phyloP scores from a whole-genome alignment of 1,140 invertebrate genomes.

The Plectrocnemia conspersa region DNA sequence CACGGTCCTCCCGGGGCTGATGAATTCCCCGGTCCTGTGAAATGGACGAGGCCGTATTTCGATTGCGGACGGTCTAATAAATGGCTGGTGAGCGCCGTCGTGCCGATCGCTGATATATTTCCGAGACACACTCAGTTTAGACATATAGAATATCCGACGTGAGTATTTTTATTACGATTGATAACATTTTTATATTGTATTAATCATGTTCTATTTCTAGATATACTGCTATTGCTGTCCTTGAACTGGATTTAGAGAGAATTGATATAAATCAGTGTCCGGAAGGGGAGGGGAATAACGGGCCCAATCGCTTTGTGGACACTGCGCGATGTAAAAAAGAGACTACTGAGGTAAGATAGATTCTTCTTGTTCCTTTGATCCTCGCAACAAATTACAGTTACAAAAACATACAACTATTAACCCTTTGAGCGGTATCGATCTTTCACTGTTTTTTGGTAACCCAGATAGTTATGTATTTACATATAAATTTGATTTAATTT shows the following conservation, averaged over 20 bases:
- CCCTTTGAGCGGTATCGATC: background rate
- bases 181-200: slow-evolving; percentile 31
- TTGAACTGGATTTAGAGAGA: slow-evolving; percentile 96
- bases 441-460: too few species aligned
- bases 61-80: slow-evolving; percentile 94
- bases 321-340: slow-evolving; percentile 89
- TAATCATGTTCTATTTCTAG: slow-evolving; percentile 52
- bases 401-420: background rate
- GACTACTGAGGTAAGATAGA: slow-evolving; percentile 79
- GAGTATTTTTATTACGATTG: slow-evolving; percentile 46
- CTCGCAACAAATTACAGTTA: too few species aligned
- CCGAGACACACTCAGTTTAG: slow-evolving; percentile 90
- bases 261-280: slow-evolving; percentile 99
- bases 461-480: too few species aligned
- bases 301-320: slow-evolving; percentile 83
- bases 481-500: background rate
- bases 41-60: slow-evolving; percentile 93
- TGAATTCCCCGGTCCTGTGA: slow-evolving; percentile 84
- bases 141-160: slow-evolving; percentile 94
- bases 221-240: slow-evolving; percentile 86
- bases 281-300: slow-evolving; percentile 76
- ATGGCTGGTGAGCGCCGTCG: slow-evolving; percentile 90
- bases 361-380: background rate
- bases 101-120: slow-evolving; percentile 93
- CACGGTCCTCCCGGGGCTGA: slow-evolving; percentile 88